A percentile compares a stretch with the other conserved stretches of the same genome.
phyloP scores from a whole-genome alignment of 2,888 invertebrate species.

The Agriopis aurantiaria region DNA sequence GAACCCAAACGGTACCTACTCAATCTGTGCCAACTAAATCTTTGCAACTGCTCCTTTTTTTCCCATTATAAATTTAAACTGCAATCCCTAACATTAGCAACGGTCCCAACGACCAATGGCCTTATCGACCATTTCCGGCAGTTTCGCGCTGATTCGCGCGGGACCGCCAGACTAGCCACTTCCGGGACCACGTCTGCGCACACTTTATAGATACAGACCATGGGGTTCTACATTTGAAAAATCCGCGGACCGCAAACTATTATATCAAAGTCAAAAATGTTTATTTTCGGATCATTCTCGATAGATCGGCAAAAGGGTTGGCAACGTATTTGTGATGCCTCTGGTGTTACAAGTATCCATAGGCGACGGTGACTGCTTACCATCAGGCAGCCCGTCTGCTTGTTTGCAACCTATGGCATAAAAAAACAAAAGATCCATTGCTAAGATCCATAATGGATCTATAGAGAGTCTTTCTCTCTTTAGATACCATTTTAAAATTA shows the following conservation, averaged over 20 bases:
- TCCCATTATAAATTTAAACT: slow-evolving; percentile 21
- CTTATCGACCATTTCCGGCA: slow-evolving; percentile 25
- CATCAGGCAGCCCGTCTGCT: too few species aligned
- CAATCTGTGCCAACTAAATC: not conserved
- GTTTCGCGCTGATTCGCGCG: slow-evolving; percentile 32
- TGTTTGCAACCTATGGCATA: too few species aligned
- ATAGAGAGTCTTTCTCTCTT: too few species aligned
- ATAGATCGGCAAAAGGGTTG: too few species aligned
- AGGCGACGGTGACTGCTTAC: too few species aligned
- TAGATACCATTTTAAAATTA: too few species aligned
- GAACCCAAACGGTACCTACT: not conserved
- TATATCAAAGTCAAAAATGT: too few species aligned
- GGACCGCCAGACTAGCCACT: slow-evolving; percentile 9
- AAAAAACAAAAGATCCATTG: too few species aligned
- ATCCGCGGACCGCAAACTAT: not conserved
- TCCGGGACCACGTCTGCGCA: slow-evolving; percentile 23
- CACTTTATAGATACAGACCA: not conserved
- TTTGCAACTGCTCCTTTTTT: not conserved
- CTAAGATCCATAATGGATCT: too few species aligned
- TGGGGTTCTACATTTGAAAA: not conserved
- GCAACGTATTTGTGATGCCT: too few species aligned
- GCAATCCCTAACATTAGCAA: slow-evolving; percentile 7
- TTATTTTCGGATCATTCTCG: too few species aligned
- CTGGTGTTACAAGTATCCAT: too few species aligned
- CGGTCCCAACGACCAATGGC: slow-evolving; percentile 23